phyloP scores from a whole-genome alignment of 2,888 invertebrate species.

The Phymatocera aterrima region DNA sequence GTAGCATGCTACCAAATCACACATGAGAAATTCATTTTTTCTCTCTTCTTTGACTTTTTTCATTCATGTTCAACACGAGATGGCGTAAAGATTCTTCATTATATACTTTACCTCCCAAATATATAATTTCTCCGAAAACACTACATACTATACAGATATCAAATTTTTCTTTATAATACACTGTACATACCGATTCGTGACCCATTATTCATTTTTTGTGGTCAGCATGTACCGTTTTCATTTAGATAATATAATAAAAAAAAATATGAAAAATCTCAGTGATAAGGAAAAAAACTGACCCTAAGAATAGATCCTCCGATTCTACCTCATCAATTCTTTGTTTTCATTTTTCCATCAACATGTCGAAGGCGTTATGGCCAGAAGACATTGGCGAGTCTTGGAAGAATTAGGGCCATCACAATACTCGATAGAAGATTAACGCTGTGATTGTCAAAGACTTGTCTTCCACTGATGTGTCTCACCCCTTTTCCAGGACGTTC shows the following conservation, averaged over 20 bases:
- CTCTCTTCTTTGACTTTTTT: too few relatives aligned
- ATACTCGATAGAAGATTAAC: constrained; percentile 91
- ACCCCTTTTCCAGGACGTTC: constrained; percentile 83
- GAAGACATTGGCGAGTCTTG: constrained; percentile 79
- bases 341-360: too few relatives aligned
- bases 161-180: neutral
- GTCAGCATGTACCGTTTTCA: neutral
- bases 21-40: too few relatives aligned
- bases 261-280: neutral
- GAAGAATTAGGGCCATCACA: constrained; percentile 83
- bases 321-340: neutral
- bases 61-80: neutral
- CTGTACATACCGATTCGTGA: neutral
- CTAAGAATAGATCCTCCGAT: neutral
- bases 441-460: constrained; percentile 90
- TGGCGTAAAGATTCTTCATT: neutral
- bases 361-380: constrained; percentile 74
- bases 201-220: neutral
- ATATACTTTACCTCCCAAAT: neutral
- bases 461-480: constrained; percentile 85
- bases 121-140: neutral
- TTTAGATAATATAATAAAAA: neutral
- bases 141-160: neutral
- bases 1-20: too few relatives aligned
- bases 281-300: neutral